Evolutionary conservation across 1,140 invertebrate species (phyloP).

Genomic region (Euborellia annulipes): DNA sequence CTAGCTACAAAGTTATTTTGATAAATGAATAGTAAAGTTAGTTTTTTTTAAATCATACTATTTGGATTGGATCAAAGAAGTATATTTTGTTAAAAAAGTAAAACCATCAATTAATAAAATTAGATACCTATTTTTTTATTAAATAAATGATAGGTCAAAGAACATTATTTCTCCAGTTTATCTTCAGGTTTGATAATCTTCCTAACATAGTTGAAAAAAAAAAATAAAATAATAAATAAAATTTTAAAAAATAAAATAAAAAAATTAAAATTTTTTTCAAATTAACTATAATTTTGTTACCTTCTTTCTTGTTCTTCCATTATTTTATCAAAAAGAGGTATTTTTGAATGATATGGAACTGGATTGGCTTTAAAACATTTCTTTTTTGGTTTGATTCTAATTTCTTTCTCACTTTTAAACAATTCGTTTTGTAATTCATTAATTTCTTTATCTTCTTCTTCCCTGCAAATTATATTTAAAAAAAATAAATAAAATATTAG

Average conservation of each 20-base stretch:
- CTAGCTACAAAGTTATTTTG: too few species aligned
- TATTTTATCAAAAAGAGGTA: constrained; percentile 51
- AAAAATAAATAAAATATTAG: background rate
- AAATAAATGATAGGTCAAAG: background rate
- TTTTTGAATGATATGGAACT: constrained; percentile 48
- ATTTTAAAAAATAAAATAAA: constrained; percentile 8
- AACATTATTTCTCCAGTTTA: too few species aligned
- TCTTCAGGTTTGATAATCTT: too few species aligned
- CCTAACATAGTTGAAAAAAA: constrained; percentile 4
- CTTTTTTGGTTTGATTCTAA: constrained; percentile 29
- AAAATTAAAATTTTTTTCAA: constrained; percentile 2
- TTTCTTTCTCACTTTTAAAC: constrained; percentile 24
- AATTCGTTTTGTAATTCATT: constrained; percentile 20
- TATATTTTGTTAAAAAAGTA: too few species aligned
- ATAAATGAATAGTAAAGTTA: too few species aligned
- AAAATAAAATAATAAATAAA: constrained; percentile 6
- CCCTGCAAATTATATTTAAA: constrained; percentile 28
- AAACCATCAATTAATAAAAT: background rate
- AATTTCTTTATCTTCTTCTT: constrained; percentile 41
- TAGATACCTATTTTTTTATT: background rate
- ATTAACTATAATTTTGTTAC: constrained; percentile 22
- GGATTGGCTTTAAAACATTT: constrained; percentile 35
- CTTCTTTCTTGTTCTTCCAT: constrained; percentile 49
- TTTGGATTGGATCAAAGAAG: too few species aligned
- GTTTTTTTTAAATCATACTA: too few species aligned